These are phyloP conservation scores for Nannoperca obscura DNA, from an alignment of 2,797 vertebrate genomes.

Conservation along the genomic window DNA sequence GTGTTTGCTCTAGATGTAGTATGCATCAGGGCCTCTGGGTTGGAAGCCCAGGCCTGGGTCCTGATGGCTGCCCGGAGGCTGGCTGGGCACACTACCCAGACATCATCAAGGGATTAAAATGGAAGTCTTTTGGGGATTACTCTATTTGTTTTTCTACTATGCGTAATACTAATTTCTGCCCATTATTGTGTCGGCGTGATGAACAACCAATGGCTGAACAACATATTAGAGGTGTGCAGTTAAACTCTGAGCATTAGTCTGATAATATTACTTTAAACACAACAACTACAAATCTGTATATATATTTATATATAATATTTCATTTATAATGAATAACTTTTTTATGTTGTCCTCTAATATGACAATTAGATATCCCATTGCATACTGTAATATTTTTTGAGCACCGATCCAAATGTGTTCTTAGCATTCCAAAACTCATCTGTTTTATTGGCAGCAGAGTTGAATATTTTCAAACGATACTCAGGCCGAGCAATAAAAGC, in stretches of 20 bases:
- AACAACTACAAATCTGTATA: neutral
- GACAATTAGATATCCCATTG: neutral
- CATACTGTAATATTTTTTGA: neutral
- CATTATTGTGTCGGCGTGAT: conserved; percentile 29
- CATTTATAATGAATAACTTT: neutral
- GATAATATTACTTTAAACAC: neutral
- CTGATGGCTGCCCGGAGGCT: conserved; percentile 72
- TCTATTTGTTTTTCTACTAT: conserved; percentile 62
- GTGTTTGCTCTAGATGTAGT: conserved; percentile 75
- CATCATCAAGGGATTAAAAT: conserved; percentile 79
- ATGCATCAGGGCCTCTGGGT: conserved; percentile 76
- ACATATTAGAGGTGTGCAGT: conserved; percentile 12
- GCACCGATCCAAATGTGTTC: neutral
- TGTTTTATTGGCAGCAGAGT: conserved; percentile 1
- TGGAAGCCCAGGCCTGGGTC: conserved; percentile 66
- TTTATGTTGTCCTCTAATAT: neutral
- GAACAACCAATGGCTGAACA: neutral
- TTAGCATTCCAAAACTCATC: neutral
- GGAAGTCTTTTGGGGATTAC: conserved; percentile 72
- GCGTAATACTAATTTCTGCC: conserved; percentile 53
- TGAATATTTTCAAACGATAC: neutral
- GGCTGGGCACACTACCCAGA: conserved; percentile 73
- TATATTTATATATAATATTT: no score
- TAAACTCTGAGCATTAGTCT: neutral
- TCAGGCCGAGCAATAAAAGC: neutral